Conservation (phyloP, 1,140 invertebrate species). For the Bombus pascuorum region DNA sequence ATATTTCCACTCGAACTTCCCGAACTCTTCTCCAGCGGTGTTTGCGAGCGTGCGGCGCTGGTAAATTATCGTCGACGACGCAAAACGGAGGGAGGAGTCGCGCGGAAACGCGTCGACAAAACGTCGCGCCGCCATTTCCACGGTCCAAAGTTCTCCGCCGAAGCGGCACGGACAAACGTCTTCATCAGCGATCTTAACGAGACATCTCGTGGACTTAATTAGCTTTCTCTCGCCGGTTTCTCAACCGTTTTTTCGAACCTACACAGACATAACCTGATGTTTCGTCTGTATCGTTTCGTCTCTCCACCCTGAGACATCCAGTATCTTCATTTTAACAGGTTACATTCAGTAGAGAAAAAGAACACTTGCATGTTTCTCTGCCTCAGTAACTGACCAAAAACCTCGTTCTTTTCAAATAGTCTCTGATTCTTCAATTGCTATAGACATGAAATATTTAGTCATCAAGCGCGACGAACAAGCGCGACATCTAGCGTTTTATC, state of each 20-base stretch:
- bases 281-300: not conserved
- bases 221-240: constrained; percentile 39
- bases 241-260: constrained; percentile 32
- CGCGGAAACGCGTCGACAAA: constrained; percentile 16
- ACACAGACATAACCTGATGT: not conserved
- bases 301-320: no score
- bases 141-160: constrained; percentile 51
- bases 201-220: constrained; percentile 66
- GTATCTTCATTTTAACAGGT: no score
- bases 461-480: not conserved
- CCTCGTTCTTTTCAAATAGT: not conserved
- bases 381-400: no score
- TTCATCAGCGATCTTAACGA: constrained; percentile 68
- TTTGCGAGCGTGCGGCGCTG: constrained; percentile 4
- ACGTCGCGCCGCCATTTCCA: constrained; percentile 41
- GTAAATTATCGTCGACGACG: constrained; percentile 33
- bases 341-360: no score
- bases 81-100: not conserved
- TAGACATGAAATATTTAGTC: not conserved
- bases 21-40: constrained; percentile 16
- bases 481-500: constrained; percentile 28
- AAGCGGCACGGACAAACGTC: constrained; percentile 62
- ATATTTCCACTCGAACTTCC: constrained; percentile 41
- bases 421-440: rapidly evolving
- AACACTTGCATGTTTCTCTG: no score